Base-by-base conservation (phyloP, 2,888 invertebrate genomes). In the Danaus chrysippus region DNA sequence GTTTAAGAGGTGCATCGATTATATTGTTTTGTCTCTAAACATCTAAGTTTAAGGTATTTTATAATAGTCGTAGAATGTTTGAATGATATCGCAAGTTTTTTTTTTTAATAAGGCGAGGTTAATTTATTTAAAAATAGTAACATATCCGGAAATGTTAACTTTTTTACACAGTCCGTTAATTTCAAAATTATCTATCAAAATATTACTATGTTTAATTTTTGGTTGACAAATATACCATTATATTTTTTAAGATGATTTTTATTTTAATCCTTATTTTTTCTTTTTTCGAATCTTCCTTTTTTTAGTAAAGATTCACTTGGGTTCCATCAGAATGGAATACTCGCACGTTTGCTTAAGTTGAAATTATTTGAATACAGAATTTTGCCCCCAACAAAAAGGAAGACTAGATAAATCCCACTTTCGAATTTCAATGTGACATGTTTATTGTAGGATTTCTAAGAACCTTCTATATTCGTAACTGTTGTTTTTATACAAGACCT, bases 161-260 rank as follows among this genome's bases (percentile, higher is more conserved):
- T 73, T 74, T 75, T 77, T 77, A 74, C 76, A 74, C 73, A 77
- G 73, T 82, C 81, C 83, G 86, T 87, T 87, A 82, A 82, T 84
- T 84, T 75, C 80, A 78, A 77, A 82, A 83, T 76, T 84, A 84
- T 79, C 76, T 87, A 87, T 84, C 85, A 77, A 74, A 83, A 82
- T 81, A 72, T 85, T 86, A 85, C 82, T 83, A 87, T 87, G 85
- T 89, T 90, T 87, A 85, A 86, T 86, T 82, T 86, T 85, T 86
- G 86, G 89, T 90, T 90, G 90, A 90, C 88, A 90, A 89, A 90
- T 90, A 89, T 85, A 87, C 83, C 82, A 83, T 83, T 83, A 82
- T 88, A 87, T 89, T 89, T 89, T 86, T 83, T 79, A 79, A 70
- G 75, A 67, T 52, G 61, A 58, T 42, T 65, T 75, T 74, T 74